Percentiles rank a stretch among this genome's conserved stretches.
Conservation (phyloP, 1,140 invertebrate genomes). For the Trichonephila clavipes region DNA sequence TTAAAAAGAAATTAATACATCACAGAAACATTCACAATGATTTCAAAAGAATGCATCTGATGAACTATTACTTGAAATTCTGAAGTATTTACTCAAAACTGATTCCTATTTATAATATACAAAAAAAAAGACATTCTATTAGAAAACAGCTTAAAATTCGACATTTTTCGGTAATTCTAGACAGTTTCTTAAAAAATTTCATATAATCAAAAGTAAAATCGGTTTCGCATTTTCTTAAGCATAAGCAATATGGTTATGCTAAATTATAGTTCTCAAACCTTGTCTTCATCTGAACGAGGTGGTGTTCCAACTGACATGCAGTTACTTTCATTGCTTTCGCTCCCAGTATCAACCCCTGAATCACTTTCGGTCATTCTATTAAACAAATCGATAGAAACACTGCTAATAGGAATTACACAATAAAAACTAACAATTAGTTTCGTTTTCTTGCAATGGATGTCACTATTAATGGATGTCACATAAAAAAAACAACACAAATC, state of each 20-base stretch:
- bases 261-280: constrained; percentile 7
- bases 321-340: constrained; percentile 77
- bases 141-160: too few species aligned
- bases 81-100: too few species aligned
- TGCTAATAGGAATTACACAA: background rate
- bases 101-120: too few species aligned
- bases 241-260: background rate
- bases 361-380: constrained; percentile 75
- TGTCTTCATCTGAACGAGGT: constrained; percentile 67
- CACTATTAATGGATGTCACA: background rate
- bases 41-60: too few species aligned
- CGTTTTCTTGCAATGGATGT: background rate
- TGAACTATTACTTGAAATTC: too few species aligned
- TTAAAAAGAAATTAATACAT: too few species aligned
- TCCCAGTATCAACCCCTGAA: constrained; percentile 77
- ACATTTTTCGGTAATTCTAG: too few species aligned
- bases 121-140: too few species aligned
- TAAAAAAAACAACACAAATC: constrained; percentile 9
- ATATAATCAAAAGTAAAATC: too few species aligned
- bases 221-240: too few species aligned
- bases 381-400: background rate
- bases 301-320: constrained; percentile 76
- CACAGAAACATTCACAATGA: too few species aligned
- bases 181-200: too few species aligned
- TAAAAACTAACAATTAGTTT: background rate